Base-by-base conservation (phyloP, 1,140 invertebrate species). In the Phortica variegata region DNA sequence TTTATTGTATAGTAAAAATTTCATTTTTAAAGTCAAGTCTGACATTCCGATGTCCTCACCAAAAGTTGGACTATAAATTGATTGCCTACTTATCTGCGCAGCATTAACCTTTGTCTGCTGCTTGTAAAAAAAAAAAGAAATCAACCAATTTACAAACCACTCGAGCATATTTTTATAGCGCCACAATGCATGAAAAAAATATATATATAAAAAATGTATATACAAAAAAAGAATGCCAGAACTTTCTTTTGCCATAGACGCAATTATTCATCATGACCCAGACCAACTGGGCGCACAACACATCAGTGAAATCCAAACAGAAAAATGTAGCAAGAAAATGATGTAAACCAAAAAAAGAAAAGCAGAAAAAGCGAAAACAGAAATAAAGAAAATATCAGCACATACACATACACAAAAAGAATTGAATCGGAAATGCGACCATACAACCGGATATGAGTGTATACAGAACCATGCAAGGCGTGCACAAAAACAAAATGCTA, bases 111-210 rank as follows among this genome's bases (percentile, higher is more conserved):
- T n/a, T n/a, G n/a, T n/a, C n/a, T n/a, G n/a, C n/a, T n/a, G n/a
- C n/a, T n/a, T n/a, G n/a, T n/a, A n/a, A n/a, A n/a, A n/a, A n/a
- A n/a, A n/a, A n/a, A n/a, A n/a, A n/a, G n/a, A n/a, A n/a, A n/a
- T n/a, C n/a, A n/a, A n/a, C n/a, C n/a, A 62, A 62, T 61, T 62
- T 62, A 62, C 58, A 62, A 62, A 62, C 60, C 60, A 62, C 60
- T 62, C 60, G 60, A 62, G 60, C 60, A 62, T 62, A 62, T 62
- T 62, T 62, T 58, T 59, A 52, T 55, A 62, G 60, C 56, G 38
- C 59, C 47, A 31, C 29, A n/a, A n/a, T n/a, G n/a, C n/a, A n/a
- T n/a, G n/a, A n/a, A n/a, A n/a, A n/a, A n/a, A n/a, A n/a, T n/a
- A n/a, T n/a, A n/a, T n/a, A n/a, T n/a, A n/a, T n/a, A n/a, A n/a